phyloP scores from a whole-genome alignment of 2,888 invertebrate species.

The Phrixothrix hirtus region DNA sequence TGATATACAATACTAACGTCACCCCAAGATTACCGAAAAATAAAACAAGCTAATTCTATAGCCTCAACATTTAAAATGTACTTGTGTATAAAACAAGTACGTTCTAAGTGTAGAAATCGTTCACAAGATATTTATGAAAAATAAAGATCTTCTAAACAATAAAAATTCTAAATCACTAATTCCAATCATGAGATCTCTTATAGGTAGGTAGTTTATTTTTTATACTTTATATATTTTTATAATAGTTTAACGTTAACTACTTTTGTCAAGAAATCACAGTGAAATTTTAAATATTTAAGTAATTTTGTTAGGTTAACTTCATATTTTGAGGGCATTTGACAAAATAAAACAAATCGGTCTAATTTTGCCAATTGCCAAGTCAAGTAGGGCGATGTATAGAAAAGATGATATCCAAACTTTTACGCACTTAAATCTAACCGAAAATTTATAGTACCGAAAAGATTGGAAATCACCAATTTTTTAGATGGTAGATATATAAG shows the following conservation, averaged over 20 bases:
- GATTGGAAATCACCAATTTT: too few species aligned
- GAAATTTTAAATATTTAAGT: conserved; percentile 48
- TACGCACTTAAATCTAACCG: too few species aligned
- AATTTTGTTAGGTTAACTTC: conserved; percentile 37
- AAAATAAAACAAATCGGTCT: conserved; percentile 9
- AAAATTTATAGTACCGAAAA: too few species aligned
- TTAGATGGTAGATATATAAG: conserved; percentile 11
- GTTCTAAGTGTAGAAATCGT: conserved; percentile 31
- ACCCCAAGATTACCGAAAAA: conserved; percentile 27
- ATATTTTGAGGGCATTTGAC: conserved; percentile 40
- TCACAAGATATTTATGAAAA: conserved; percentile 41
- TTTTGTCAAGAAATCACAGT: conserved; percentile 58
- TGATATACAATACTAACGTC: conserved; percentile 6
- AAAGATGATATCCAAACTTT: too few species aligned
- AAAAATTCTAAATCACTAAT: conserved; percentile 49
- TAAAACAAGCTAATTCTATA: conserved; percentile 31
- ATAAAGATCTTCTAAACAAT: conserved; percentile 54
- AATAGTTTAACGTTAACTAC: conserved; percentile 49
- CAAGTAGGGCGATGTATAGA: conserved; percentile 7
- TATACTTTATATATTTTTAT: conserved; percentile 39
- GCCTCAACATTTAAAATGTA: conserved; percentile 33
- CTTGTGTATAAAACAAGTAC: conserved; percentile 29
- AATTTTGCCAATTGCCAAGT: conserved; percentile 18
- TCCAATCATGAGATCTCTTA: conserved; percentile 58
- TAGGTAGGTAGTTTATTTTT: conserved; percentile 52